These are phyloP conservation scores for Tangara arthus DNA, from an alignment of 2,797 vertebrate genomes.

Conservation along the genomic window DNA sequence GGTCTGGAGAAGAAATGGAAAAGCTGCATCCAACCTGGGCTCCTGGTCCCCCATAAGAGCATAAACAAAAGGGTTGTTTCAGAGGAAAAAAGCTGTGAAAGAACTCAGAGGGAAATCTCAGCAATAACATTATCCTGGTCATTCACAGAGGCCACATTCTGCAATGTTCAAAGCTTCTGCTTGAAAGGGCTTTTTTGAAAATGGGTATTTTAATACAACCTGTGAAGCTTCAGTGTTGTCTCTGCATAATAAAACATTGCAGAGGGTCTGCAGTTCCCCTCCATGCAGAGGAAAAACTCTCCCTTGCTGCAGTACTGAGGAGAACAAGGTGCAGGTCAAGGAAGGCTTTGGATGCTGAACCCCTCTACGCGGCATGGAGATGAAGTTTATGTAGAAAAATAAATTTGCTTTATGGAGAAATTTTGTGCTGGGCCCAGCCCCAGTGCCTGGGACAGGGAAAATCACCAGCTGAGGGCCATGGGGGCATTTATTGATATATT, in stretches of 20 bases:
- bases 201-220: fast-evolving
- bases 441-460: not conserved
- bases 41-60: not conserved
- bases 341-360: not conserved
- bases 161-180: not conserved
- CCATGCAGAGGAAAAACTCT: fast-evolving
- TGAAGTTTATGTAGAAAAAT: not conserved
- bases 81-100: not conserved
- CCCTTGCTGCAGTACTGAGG: fast-evolving
- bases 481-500: not conserved
- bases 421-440: not conserved
- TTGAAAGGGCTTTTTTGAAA: not conserved
- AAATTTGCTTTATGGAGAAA: not conserved
- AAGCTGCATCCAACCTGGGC: not conserved
- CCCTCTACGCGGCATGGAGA: fast-evolving
- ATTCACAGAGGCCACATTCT: not conserved
- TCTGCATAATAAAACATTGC: fast-evolving
- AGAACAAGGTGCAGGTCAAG: fast-evolving
- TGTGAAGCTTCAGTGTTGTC: not conserved
- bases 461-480: not conserved
- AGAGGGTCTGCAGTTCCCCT: not conserved
- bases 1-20: not conserved
- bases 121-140: not conserved
- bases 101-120: not conserved
- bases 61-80: not conserved